Evolutionary conservation across 2,797 vertebrate species (phyloP).

Genomic region (Enteromius treurensis): DNA sequence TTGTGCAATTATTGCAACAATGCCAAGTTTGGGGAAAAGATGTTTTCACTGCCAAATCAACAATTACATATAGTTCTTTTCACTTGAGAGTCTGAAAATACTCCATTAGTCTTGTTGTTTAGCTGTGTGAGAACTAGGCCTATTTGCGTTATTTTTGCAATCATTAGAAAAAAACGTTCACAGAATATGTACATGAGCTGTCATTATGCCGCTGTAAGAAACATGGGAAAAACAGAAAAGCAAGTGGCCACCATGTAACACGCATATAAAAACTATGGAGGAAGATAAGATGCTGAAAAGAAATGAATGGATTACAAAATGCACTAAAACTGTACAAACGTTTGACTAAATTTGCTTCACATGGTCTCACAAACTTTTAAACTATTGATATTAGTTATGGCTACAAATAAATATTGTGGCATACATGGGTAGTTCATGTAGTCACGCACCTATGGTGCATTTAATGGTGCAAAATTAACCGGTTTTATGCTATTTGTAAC

Average conservation of each 20-base stretch:
- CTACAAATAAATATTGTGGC: not conserved
- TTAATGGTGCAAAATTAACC: no score
- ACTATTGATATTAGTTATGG: not conserved
- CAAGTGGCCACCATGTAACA: not conserved
- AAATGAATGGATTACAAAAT: not conserved
- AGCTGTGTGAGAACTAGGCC: not conserved
- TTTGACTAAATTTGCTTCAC: not conserved
- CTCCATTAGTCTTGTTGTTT: slow-evolving; percentile 3
- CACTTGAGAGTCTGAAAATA: slow-evolving; percentile 7
- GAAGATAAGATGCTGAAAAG: slow-evolving; percentile 13
- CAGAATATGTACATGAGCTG: not conserved
- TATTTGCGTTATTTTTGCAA: not conserved
- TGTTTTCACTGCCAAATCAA: not conserved
- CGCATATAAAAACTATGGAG: slow-evolving; percentile 10
- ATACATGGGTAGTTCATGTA: not conserved
- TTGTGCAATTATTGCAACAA: slow-evolving; percentile 20
- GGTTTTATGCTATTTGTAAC: no score
- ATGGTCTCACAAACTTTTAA: not conserved
- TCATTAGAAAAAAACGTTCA: not conserved
- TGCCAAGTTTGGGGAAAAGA: not conserved
- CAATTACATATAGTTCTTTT: slow-evolving; percentile 11
- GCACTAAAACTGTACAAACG: not conserved
- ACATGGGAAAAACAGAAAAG: not conserved
- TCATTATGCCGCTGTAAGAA: not conserved
- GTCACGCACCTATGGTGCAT: no score